phyloP scores from a whole-genome alignment of 2,888 invertebrate genomes.

The Abscondita cerata region DNA sequence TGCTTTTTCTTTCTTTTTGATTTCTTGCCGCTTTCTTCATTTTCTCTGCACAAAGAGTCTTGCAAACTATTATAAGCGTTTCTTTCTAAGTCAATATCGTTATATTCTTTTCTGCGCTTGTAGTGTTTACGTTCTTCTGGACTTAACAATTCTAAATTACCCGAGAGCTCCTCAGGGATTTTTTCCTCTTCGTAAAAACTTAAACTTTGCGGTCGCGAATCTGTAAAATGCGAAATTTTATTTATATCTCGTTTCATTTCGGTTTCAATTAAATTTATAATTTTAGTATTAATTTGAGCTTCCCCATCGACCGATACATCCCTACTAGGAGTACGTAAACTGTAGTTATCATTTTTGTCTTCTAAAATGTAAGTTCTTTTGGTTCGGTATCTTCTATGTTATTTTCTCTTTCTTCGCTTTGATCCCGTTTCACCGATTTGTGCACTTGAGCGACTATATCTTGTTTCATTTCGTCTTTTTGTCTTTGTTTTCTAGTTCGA shows the following conservation, averaged over 20 bases:
- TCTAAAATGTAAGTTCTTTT: conserved; percentile 49
- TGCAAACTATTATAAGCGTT: conserved; percentile 57
- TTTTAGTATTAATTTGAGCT: conserved; percentile 64
- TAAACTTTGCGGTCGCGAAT: conserved; percentile 58
- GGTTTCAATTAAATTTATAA: conserved; percentile 55
- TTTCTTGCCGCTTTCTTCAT: conserved; percentile 54
- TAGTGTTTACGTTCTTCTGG: conserved; percentile 58
- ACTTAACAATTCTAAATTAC: conserved; percentile 57
- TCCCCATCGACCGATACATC: conserved; percentile 66
- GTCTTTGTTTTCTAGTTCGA: conserved; percentile 50
- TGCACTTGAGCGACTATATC: conserved; percentile 58
- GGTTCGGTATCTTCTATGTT: conserved; percentile 51
- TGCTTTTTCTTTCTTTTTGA: conserved; percentile 56
- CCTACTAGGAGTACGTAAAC: conserved; percentile 52
- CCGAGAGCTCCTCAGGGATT: conserved; percentile 57
- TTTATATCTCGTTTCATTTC: conserved; percentile 57
- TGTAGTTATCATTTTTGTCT: conserved; percentile 50
- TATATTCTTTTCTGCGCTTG: conserved; percentile 53
- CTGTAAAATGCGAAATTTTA: conserved; percentile 57
- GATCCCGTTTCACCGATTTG: conserved; percentile 46
- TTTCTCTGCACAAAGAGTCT: conserved; percentile 51
- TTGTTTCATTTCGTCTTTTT: conserved; percentile 54
- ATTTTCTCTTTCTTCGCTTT: conserved; percentile 42
- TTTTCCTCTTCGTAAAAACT: conserved; percentile 60
- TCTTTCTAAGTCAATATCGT: conserved; percentile 53